These are phyloP conservation scores for Raja brachyura DNA, from an alignment of 2,113 vertebrate species.

Conservation along the genomic window DNA sequence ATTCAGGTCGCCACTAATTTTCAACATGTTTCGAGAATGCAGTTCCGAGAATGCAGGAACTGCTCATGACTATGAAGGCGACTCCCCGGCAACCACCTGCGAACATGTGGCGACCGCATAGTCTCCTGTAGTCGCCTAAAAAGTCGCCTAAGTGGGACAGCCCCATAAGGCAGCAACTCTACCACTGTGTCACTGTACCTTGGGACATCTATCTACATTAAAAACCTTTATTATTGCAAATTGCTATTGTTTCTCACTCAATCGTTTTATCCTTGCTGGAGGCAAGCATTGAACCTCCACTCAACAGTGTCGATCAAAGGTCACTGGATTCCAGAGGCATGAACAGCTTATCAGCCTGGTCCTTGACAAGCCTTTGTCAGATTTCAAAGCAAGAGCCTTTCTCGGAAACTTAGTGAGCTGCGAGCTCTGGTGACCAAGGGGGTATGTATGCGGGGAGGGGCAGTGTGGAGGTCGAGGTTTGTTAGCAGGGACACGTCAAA, in stretches of 20 bases:
- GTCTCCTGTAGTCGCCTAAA: too few species aligned
- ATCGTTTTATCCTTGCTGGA: not conserved
- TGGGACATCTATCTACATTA: not conserved
- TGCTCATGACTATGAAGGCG: too few species aligned
- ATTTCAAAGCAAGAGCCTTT: not conserved
- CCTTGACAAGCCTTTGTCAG: constrained; percentile 2
- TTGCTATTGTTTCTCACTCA: not conserved
- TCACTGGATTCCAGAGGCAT: not conserved
- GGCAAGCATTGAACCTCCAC: not conserved
- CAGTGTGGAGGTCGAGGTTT: too few species aligned
- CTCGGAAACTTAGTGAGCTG: not conserved
- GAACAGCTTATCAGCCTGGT: not conserved
- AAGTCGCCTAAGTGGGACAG: too few species aligned
- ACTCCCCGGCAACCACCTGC: too few species aligned
- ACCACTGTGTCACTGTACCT: not conserved
- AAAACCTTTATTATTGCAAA: not conserved
- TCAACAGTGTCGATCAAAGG: not conserved
- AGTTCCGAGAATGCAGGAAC: too few species aligned
- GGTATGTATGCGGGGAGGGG: too few species aligned
- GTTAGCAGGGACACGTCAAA: too few species aligned
- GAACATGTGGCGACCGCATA: too few species aligned
- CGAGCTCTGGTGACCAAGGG: not conserved
- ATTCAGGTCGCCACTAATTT: too few species aligned
- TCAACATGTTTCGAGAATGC: too few species aligned
- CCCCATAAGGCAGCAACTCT: too few species aligned